phyloP scores from a whole-genome alignment of 2,888 invertebrate species.

The Disparrhopalites patrizii region DNA sequence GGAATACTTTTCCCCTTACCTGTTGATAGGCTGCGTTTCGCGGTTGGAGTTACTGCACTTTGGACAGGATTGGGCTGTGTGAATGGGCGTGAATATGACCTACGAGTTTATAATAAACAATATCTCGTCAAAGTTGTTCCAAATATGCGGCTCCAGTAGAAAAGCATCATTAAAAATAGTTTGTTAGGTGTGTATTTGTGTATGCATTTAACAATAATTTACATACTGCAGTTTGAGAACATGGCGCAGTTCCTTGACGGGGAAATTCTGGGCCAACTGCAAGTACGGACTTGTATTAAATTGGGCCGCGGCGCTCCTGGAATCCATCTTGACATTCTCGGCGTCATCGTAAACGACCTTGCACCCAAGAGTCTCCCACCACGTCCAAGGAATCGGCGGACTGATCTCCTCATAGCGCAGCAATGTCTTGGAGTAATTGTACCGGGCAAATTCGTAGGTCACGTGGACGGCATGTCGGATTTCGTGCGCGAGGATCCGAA shows the following conservation, averaged over 20 bases:
- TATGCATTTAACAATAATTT: too few species aligned
- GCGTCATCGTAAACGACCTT: background rate
- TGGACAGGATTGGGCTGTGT: too few species aligned
- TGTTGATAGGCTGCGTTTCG: too few species aligned
- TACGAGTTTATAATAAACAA: too few species aligned
- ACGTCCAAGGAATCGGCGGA: background rate
- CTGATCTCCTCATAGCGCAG: slow-evolving; percentile 2
- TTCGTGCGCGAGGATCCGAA: slow-evolving; percentile 6
- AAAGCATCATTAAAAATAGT: too few species aligned
- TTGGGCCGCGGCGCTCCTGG: background rate
- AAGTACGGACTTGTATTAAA: slow-evolving; percentile 14
- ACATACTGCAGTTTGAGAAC: background rate
- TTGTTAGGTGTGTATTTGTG: too few species aligned
- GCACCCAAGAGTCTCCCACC: background rate
- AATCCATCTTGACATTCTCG: background rate
- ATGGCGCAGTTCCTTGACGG: background rate
- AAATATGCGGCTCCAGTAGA: too few species aligned
- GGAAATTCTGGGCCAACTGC: background rate
- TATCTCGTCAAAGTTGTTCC: too few species aligned
- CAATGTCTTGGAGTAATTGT: background rate
- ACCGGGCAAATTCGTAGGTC: slow-evolving; percentile 13
- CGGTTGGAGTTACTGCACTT: too few species aligned
- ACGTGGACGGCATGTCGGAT: slow-evolving; percentile 16
- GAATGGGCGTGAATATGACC: too few species aligned
- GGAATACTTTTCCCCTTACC: too few species aligned